A percentile compares a stretch with the other conserved stretches of the same genome.
Evolutionary conservation across 2,888 invertebrate species (phyloP).

Genomic region (Diarsia dahlii): DNA sequence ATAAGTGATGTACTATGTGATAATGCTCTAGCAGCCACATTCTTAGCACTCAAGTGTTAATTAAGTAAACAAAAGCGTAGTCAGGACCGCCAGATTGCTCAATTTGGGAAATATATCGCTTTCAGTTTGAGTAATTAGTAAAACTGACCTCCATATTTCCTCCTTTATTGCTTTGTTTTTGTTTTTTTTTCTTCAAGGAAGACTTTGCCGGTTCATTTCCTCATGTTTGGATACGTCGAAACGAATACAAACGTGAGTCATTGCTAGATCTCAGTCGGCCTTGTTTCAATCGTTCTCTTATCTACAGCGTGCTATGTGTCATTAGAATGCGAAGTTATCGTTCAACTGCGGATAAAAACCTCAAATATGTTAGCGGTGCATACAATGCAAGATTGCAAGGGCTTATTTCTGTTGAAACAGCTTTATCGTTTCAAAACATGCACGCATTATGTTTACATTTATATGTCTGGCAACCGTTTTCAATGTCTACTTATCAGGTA

Average conservation of each 20-base stretch:
- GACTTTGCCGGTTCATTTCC: slow-evolving; percentile 57
- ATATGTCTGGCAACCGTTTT: slow-evolving; percentile 12
- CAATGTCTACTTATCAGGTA: slow-evolving; percentile 33
- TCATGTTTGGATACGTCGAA: slow-evolving; percentile 58
- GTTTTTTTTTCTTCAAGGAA: slow-evolving; percentile 58
- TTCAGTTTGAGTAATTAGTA: slow-evolving; percentile 54
- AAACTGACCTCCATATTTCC: slow-evolving; percentile 61
- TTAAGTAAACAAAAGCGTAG: slow-evolving; percentile 47
- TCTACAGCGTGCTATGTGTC: slow-evolving; percentile 61
- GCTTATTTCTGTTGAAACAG: slow-evolving; percentile 22
- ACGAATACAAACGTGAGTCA: slow-evolving; percentile 64
- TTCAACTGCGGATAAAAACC: slow-evolving; percentile 17
- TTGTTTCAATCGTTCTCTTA: slow-evolving; percentile 60
- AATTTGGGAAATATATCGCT: slow-evolving; percentile 58
- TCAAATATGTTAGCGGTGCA: slow-evolving; percentile 8
- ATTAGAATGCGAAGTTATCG: slow-evolving; percentile 50
- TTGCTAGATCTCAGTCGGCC: slow-evolving; percentile 50
- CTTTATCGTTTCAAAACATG: slow-evolving; percentile 30
- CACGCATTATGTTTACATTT: slow-evolving; percentile 10
- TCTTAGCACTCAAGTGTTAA: slow-evolving; percentile 47
- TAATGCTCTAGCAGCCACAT: slow-evolving; percentile 46
- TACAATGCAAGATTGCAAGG: slow-evolving; percentile 21
- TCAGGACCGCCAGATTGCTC: slow-evolving; percentile 47
- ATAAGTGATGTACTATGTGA: slow-evolving; percentile 54
- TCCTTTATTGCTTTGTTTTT: slow-evolving; percentile 57